Conservation (phyloP, 2,888 invertebrate genomes). For the Ochropacha duplaris region DNA sequence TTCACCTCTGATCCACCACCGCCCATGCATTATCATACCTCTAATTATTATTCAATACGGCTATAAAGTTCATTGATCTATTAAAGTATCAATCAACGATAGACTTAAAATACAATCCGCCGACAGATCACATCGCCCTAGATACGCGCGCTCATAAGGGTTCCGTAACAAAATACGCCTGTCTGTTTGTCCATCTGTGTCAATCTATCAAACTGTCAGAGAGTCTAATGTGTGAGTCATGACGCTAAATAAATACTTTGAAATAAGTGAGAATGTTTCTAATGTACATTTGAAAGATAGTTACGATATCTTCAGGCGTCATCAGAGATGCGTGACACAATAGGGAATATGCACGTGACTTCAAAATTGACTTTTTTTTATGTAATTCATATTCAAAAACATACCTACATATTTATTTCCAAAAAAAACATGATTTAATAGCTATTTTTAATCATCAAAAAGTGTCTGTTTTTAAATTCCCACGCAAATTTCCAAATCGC, state of each 20-base stretch:
- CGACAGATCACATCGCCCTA: slow-evolving; percentile 22
- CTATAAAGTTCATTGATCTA: slow-evolving; percentile 1
- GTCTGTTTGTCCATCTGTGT: slow-evolving; percentile 28
- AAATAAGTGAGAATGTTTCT: neutral
- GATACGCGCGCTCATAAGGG: slow-evolving; percentile 22
- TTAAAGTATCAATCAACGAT: neutral
- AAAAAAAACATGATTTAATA: no score
- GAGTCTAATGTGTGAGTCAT: slow-evolving; percentile 8
- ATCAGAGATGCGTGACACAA: no score
- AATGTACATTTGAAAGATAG: neutral
- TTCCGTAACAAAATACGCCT: slow-evolving; percentile 20
- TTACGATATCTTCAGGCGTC: neutral
- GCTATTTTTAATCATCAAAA: no score
- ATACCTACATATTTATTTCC: no score
- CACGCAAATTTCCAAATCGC: no score
- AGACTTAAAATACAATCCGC: neutral
- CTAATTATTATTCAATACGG: neutral
- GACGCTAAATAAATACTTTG: neutral
- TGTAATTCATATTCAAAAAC: no score
- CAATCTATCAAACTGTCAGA: slow-evolving; percentile 10
- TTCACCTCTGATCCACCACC: no score
- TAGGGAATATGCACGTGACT: no score
- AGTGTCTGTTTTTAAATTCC: no score
- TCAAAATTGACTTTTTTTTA: no score
- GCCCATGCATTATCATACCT: no score